phyloP scores from a whole-genome alignment of 2,113 vertebrate genomes.

The Brachypteracias leptosomus region DNA sequence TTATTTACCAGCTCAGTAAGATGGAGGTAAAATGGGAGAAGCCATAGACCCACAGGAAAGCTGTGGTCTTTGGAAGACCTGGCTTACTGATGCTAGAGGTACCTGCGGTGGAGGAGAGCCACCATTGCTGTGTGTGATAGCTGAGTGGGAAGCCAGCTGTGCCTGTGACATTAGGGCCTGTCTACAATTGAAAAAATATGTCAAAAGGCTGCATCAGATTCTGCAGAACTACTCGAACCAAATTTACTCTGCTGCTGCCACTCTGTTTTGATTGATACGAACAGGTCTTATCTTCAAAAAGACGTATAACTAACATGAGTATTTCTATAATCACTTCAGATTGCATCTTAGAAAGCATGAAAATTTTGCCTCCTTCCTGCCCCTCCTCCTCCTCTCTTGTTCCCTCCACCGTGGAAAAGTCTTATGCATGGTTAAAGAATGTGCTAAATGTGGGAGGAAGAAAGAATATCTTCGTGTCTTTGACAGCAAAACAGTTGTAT shows the following conservation, averaged over 20 bases:
- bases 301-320: not conserved
- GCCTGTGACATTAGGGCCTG: not conserved
- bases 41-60: not conserved
- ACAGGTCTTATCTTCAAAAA: slow-evolving; percentile 53
- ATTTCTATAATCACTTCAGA: slow-evolving; percentile 45
- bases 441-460: not conserved
- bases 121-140: not conserved
- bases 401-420: not conserved
- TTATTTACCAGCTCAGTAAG: not conserved
- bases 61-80: not conserved
- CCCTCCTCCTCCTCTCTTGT: not conserved
- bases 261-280: slow-evolving; percentile 40
- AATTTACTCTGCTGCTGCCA: slow-evolving; percentile 10
- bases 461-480: not conserved
- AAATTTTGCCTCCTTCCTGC: not conserved
- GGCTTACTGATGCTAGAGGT: not conserved
- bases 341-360: not conserved
- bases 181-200: not conserved
- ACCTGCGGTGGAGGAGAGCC: not conserved
- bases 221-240: not conserved
- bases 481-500: slow-evolving; percentile 28
- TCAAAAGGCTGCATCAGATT: not conserved
- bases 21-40: not conserved
- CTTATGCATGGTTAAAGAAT: not conserved
- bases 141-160: not conserved